These are phyloP conservation scores for Drosophila basisetae DNA, from an alignment of 2,888 invertebrate species.

Conservation along the genomic window DNA sequence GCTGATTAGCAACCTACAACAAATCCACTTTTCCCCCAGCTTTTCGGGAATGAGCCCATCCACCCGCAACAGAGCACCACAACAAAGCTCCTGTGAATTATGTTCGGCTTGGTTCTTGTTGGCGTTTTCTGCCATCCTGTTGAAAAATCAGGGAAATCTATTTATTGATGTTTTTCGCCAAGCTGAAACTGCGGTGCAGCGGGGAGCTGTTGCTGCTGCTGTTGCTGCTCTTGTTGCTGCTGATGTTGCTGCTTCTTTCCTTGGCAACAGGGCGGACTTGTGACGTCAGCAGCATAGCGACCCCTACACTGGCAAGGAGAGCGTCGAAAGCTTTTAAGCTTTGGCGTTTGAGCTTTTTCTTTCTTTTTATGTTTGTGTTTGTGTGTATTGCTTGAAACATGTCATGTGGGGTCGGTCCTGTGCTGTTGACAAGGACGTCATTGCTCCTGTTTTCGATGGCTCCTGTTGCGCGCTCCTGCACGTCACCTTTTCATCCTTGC, in stretches of 20 bases:
- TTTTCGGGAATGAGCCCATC: not conserved
- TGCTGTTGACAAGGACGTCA: slow-evolving; percentile 56
- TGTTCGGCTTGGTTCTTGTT: slow-evolving; percentile 20
- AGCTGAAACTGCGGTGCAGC: slow-evolving; percentile 13
- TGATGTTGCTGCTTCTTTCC: not conserved
- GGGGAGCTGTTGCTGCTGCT: not conserved
- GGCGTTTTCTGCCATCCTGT: slow-evolving; percentile 76
- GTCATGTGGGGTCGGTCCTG: not conserved
- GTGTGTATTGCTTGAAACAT: not conserved
- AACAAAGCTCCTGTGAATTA: slow-evolving; percentile 20
- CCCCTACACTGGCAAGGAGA: slow-evolving; percentile 23
- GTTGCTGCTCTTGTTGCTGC: not conserved
- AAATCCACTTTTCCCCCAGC: not conserved
- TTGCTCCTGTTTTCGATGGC: slow-evolving; percentile 65
- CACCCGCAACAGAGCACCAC: not conserved
- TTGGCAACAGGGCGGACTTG: slow-evolving; percentile 19
- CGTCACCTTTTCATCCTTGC: slow-evolving; percentile 27
- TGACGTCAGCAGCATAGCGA: slow-evolving; percentile 48
- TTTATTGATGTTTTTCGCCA: slow-evolving; percentile 83
- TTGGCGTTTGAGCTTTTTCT: slow-evolving; percentile 25
- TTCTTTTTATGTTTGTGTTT: not conserved
- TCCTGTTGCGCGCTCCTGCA: slow-evolving; percentile 61
- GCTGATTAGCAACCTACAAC: slow-evolving; percentile 29
- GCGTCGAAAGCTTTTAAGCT: slow-evolving; percentile 36
- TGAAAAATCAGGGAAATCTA: slow-evolving; percentile 85